phyloP scores from a whole-genome alignment of 2,797 vertebrate species.

The Ficedula albicollis region DNA sequence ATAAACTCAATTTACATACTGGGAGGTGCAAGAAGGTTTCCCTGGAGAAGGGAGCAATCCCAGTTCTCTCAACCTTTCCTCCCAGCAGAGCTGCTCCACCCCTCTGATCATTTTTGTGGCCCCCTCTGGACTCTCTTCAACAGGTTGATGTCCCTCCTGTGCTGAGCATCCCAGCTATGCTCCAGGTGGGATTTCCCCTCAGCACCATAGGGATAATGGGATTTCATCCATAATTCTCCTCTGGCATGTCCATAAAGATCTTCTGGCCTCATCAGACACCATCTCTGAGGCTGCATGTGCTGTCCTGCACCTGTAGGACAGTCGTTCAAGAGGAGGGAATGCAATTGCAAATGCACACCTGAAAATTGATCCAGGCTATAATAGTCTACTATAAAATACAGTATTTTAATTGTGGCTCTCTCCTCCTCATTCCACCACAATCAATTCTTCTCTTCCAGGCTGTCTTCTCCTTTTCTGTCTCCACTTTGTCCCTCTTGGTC shows the following conservation, averaged over 20 bases:
- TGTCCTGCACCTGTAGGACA: not conserved
- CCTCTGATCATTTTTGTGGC: not conserved
- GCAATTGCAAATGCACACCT: not conserved
- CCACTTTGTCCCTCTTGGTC: not conserved
- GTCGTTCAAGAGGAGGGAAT: not conserved
- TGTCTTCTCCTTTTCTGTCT: not conserved
- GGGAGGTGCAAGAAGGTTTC: not conserved
- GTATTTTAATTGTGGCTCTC: constrained; percentile 42
- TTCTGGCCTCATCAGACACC: not conserved
- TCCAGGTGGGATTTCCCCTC: not conserved
- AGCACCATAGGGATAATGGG: not conserved
- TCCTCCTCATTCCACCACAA: not conserved
- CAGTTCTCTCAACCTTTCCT: not conserved
- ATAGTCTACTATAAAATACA: not conserved
- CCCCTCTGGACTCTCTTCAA: fast-evolving
- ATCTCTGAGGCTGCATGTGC: fast-evolving
- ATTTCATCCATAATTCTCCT: not conserved
- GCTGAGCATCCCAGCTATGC: not conserved
- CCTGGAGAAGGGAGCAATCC: not conserved
- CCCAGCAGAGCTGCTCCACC: not conserved
- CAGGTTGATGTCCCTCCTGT: not conserved
- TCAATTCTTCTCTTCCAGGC: not conserved
- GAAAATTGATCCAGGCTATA: constrained; percentile 25
- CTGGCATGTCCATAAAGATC: not conserved
- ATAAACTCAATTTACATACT: fast-evolving